Conservation (phyloP, 1,140 invertebrate species). For the Bilobella aurantiaca region DNA sequence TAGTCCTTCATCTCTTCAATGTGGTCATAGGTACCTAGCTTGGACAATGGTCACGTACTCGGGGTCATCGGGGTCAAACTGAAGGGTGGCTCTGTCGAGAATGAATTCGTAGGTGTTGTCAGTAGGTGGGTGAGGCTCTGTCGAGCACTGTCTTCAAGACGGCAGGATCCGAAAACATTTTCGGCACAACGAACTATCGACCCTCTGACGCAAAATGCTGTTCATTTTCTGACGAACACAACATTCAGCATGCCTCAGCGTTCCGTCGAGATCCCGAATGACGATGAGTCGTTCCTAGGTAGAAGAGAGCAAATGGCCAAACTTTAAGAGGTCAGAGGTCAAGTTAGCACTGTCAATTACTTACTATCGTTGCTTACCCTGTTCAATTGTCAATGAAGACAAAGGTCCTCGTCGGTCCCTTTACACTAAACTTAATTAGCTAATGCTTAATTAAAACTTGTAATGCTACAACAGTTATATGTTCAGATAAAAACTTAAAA, state of each 20-base stretch:
- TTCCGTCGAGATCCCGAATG: conserved; percentile 75
- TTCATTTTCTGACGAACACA: conserved; percentile 69
- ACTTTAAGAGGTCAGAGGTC: too few species aligned
- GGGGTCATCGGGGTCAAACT: conserved; percentile 88
- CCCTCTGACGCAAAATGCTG: conserved; percentile 62
- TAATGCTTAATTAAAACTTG: too few species aligned
- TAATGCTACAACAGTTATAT: too few species aligned
- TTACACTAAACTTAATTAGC: too few species aligned
- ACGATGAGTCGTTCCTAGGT: conserved; percentile 72
- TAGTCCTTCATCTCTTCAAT: conserved; percentile 58
- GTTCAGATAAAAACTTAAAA: too few species aligned
- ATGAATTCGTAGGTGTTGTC: conserved; percentile 70
- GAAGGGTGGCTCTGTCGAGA: conserved; percentile 73
- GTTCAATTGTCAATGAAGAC: conserved; percentile 83
- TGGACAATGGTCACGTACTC: conserved; percentile 65
- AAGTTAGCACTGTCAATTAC: too few species aligned
- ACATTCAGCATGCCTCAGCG: conserved; percentile 60
- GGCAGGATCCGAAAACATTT: conserved; percentile 61
- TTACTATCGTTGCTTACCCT: conserved; percentile 42
- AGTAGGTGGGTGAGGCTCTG: conserved; percentile 56
- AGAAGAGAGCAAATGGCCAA: conserved; percentile 29
- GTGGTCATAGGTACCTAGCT: conserved; percentile 64
- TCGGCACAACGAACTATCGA: conserved; percentile 56
- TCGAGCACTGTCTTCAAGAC: conserved; percentile 33
- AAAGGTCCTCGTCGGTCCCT: conserved; percentile 55